Evolutionary conservation across 1,140 invertebrate genomes (phyloP).

Genomic region (Ceratina calcarata): DNA sequence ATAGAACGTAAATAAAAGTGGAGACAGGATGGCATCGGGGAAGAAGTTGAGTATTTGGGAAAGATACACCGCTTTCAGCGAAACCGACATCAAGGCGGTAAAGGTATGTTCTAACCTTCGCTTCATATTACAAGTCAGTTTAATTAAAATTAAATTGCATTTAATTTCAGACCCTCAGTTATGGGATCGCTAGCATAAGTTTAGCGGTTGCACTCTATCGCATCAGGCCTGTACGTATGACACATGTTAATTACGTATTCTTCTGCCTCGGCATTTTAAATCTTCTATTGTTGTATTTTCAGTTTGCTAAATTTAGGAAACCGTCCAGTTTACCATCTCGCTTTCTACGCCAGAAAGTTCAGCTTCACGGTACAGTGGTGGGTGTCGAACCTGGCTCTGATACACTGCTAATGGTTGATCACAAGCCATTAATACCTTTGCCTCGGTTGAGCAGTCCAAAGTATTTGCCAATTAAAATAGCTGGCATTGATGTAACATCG

Average conservation of each 20-base stretch:
- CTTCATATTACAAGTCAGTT: conserved; percentile 31
- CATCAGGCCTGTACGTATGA: conserved; percentile 80
- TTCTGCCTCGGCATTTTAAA: not conserved
- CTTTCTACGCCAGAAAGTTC: conserved; percentile 76
- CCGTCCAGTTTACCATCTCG: conserved; percentile 78
- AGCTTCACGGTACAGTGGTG: conserved; percentile 76
- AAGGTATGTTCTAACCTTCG: conserved; percentile 69
- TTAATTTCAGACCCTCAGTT: conserved; percentile 77
- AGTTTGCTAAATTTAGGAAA: conserved; percentile 80
- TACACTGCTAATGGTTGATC: conserved; percentile 79
- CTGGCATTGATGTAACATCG: conserved; percentile 77
- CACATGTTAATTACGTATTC: conserved; percentile 10
- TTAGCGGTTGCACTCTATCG: conserved; percentile 78
- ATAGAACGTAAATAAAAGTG: not conserved
- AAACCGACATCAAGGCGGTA: conserved; percentile 76
- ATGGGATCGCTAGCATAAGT: conserved; percentile 79
- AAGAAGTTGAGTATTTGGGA: conserved; percentile 49
- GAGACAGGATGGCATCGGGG: conserved; percentile 36
- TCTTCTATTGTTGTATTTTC: conserved; percentile 47
- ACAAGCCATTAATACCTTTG: conserved; percentile 78
- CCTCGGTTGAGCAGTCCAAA: conserved; percentile 69
- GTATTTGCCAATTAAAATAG: conserved; percentile 80
- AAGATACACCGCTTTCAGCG: conserved; percentile 19
- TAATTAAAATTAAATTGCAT: conserved; percentile 1
- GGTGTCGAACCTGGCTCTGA: conserved; percentile 77